Percentiles rank a stretch among this genome's conserved stretches.
Evolutionary conservation across 2,113 vertebrate species (phyloP).

Genomic region (Pycnonotus jocosus): DNA sequence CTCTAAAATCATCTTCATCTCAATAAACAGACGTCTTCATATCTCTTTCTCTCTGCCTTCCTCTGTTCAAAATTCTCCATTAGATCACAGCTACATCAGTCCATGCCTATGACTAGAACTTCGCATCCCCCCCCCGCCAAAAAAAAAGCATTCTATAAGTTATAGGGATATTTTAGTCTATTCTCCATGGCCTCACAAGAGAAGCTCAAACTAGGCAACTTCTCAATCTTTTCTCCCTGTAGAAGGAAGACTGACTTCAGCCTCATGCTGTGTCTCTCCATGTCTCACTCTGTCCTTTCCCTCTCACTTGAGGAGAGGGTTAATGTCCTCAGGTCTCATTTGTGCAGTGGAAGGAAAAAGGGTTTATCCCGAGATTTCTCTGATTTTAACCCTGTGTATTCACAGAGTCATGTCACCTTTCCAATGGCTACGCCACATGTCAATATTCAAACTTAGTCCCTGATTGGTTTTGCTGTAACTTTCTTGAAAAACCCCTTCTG

Average conservation of each 20-base stretch:
- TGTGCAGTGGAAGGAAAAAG: neutral
- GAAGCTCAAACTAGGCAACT: neutral
- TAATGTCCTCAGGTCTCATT: neutral
- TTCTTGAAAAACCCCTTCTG: neutral
- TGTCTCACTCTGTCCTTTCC: neutral
- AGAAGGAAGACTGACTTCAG: neutral
- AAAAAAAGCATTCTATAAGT: neutral
- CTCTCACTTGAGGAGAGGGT: neutral
- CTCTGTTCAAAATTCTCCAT: neutral
- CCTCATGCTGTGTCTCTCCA: neutral
- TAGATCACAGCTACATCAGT: neutral
- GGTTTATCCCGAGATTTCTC: neutral
- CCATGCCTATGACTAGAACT: neutral
- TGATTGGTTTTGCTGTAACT: neutral
- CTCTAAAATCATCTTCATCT: neutral
- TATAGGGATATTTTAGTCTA: neutral
- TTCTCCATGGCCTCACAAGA: neutral
- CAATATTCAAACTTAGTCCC: neutral
- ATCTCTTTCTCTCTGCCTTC: neutral
- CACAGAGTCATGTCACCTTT: neutral
- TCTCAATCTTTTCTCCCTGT: neutral
- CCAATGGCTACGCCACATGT: neutral
- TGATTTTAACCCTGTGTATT: neutral
- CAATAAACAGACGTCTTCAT: neutral
- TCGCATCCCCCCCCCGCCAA: too few species aligned